Evolutionary conservation across 2,888 invertebrate genomes (phyloP), one percentile per base, ranked within the genome.

Genomic region (Willowsia nigromaculata): DNA sequence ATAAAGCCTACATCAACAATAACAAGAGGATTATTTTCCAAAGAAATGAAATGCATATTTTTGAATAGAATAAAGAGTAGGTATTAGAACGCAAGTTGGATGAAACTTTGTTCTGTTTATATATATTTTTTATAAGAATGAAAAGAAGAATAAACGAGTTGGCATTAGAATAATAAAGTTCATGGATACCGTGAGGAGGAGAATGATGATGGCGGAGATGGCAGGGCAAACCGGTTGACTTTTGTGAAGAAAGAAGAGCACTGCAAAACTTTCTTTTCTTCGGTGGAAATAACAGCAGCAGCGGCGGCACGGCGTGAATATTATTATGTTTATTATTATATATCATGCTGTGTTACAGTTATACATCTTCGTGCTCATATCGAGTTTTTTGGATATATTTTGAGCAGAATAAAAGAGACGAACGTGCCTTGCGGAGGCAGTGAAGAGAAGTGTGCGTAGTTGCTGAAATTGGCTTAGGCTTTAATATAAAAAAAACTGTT

Each of bases 401-500:
- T 43, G 13, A 71, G 13, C 9, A 22, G 9, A 43, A 2, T n/a
- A 71, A 13, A 22, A 71, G 43, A 71, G 25, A 43, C 22, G 43
- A 71, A 71, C 71, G 71, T 71, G 71, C 40, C 71, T 22, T n/a
- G 18, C 37, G 65, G 65, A 65, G 37, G 18, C 37, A 25, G 62
- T 40, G 18, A 37, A 22, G 37, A 37, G 25, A 9, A 71, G 9
- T 43, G 71, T 71, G 71, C 22, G 71, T 43, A 9, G 71, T 25
- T 43, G 11, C 15, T 71, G 22, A 71, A 71, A 40, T 40, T 71
- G 71, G 71, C 71, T 71, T 43, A 71, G 11, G 40, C 43, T 71
- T 40, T 71, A 71, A 71, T 71, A 71, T 43, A 25, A 65, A 62
- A 65, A 65, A 65, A 56, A n/a, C n/a, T 71, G 40, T 71, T 65